These are phyloP conservation scores for Pelecanoides urinatrix DNA, from an alignment of 2,113 vertebrate species.

Conservation along the genomic window DNA sequence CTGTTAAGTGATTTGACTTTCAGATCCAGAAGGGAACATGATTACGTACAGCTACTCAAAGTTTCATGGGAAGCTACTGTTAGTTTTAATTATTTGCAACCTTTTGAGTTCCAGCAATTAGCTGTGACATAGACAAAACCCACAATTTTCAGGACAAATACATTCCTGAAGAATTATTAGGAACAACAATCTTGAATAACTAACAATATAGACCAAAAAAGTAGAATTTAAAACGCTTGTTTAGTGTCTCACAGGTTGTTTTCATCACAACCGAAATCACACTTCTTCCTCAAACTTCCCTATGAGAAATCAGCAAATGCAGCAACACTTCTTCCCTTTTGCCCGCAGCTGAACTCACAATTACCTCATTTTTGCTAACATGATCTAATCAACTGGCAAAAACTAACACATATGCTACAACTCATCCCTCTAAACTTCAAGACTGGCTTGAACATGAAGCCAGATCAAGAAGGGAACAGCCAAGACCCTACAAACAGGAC, in stretches of 20 bases:
- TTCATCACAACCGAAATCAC: not conserved
- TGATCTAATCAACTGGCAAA: not conserved
- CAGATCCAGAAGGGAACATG: not conserved
- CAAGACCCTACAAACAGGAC: not conserved
- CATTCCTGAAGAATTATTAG: not conserved
- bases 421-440: not conserved
- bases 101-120: not conserved
- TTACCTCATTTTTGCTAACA: not conserved
- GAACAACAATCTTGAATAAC: not conserved
- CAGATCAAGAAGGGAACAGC: not conserved
- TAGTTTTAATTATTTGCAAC: not conserved
- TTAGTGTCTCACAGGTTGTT: not conserved
- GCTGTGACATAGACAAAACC: not conserved
- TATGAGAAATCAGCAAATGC: not conserved
- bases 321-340: not conserved
- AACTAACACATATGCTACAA: not conserved
- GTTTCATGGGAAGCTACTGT: not conserved
- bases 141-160: not conserved
- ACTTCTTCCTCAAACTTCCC: not conserved
- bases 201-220: not conserved
- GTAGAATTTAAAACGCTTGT: not conserved
- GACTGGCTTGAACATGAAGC: not conserved
- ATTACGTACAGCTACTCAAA: not conserved
- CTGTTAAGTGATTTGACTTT: not conserved
- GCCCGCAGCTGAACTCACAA: not conserved